A percentile compares a stretch with the other conserved stretches of the same genome.
These are phyloP conservation scores for Drosophila sulfurigaster DNA, from an alignment of 1,140 invertebrate species.

Conservation along the genomic window DNA sequence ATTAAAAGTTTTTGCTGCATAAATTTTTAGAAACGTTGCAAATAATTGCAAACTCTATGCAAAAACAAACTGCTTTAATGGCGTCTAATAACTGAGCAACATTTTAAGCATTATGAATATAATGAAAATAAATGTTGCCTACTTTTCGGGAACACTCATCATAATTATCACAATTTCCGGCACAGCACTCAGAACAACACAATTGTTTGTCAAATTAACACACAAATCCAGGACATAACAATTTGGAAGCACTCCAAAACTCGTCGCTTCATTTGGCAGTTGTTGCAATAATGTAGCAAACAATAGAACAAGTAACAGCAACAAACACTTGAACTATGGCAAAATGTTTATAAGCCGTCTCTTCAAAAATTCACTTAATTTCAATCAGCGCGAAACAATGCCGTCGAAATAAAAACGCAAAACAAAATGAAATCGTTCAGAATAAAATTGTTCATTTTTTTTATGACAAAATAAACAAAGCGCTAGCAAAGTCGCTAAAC, in stretches of 20 bases:
- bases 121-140: conserved; percentile 35
- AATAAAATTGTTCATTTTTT: conserved; percentile 13
- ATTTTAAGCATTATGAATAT: conserved; percentile 18
- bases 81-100: not conserved
- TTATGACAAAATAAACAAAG: conserved; percentile 48
- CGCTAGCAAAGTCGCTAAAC: conserved; percentile 32
- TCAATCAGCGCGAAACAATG: conserved; percentile 49
- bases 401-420: conserved; percentile 5
- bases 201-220: conserved; percentile 37
- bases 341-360: conserved; percentile 24
- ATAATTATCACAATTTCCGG: conserved; percentile 47
- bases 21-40: not conserved
- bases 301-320: not conserved
- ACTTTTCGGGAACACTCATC: conserved; percentile 29
- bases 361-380: conserved; percentile 57
- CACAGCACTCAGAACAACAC: not conserved
- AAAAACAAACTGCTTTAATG: not conserved
- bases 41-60: not conserved
- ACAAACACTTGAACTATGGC: conserved; percentile 43
- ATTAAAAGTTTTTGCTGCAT: not conserved
- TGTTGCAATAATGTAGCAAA: not conserved
- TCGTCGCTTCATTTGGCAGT: conserved; percentile 17
- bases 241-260: conserved; percentile 27
- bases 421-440: not conserved
- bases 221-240: conserved; percentile 19